Evolutionary conservation across 2,888 invertebrate genomes (phyloP).

Genomic region (Eilema griseolum): DNA sequence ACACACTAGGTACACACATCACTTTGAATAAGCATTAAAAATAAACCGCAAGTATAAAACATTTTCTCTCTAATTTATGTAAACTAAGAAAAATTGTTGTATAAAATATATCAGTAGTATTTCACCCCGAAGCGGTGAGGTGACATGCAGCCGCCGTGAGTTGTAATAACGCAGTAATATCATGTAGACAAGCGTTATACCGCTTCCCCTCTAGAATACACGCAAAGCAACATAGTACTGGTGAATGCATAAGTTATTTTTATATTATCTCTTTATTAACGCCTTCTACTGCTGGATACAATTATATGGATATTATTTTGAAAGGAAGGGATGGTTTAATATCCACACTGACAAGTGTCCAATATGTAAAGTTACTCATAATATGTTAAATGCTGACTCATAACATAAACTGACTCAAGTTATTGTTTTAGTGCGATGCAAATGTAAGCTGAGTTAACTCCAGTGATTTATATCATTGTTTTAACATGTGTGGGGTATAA

Average conservation of each 20-base stretch:
- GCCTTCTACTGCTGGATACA: conserved; percentile 39
- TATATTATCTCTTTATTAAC: conserved; percentile 31
- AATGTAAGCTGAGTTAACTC: conserved; percentile 13
- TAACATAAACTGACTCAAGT: not conserved
- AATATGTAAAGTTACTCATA: conserved; percentile 12
- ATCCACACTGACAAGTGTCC: conserved; percentile 29
- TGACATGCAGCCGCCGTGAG: conserved; percentile 52
- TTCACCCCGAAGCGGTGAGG: conserved; percentile 44
- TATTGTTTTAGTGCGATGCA: conserved; percentile 12
- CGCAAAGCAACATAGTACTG: conserved; percentile 64
- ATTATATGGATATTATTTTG: conserved; percentile 31
- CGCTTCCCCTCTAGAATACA: conserved; percentile 60
- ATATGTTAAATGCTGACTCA: conserved; percentile 15
- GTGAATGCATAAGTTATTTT: conserved; percentile 54
- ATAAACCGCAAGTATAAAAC: not conserved
- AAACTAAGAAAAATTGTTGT: conserved; percentile 24
- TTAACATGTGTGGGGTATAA: conserved; percentile 16
- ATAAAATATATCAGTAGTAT: conserved; percentile 31
- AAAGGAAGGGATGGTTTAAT: conserved; percentile 28
- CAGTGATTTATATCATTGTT: conserved; percentile 16
- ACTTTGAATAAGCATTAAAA: not conserved
- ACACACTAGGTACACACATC: not conserved
- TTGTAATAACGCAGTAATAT: conserved; percentile 72
- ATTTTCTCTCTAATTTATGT: not conserved
- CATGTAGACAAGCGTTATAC: conserved; percentile 74